Base-by-base conservation (phyloP, 1,140 invertebrate species). In the Brevipalpus yothersi region DNA sequence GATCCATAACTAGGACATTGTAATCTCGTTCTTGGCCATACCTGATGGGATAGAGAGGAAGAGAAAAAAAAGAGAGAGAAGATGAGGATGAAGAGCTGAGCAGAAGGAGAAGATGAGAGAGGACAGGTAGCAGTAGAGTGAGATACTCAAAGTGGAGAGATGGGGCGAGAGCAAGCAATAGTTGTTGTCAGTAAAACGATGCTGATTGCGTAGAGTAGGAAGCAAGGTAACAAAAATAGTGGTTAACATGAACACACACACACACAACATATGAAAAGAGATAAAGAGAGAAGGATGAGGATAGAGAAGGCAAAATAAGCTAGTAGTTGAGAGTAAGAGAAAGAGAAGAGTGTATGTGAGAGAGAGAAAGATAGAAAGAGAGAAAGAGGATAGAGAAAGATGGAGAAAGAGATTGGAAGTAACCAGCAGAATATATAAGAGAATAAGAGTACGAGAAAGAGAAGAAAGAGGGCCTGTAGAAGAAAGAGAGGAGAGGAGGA, bases 1-100 rank as follows among this genome's bases (percentile, higher is more conserved):
- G 76, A 70, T 96, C 92, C 89, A 96, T 94, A 11, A 96, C 90
- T 62, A 96, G 76, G 56, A 92, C 86, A 74, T 95, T 94, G 75
- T 90, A 93, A 63, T 94, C 88, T 64, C 81, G 77, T 71, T 94
- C 88, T 72, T 83, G 82, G 58, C 88, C 88, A 76, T 82, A 92
- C 78, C 83, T 86, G 75, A 83, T 84, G 70, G 11, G 4, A 40
- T 1, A 45, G 23, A 57, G 41, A 4, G 40, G 40, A 4, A 17
- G 31, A 57, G 10, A 41, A 40, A 57, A 58, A 5, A 15, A 13
- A 15, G 53, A 31, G 39, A 55, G 53, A 55, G 39, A 55, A 39
- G 2, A 55, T 21, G 39, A 21, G 21, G 23, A 53, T 17, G 21
- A 19, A 53, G 19, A 19, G 19, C 12, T 13, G 2, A 53, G 21